A percentile compares a stretch with the other conserved stretches of the same genome.
Conservation (phyloP, 2,888 invertebrate genomes). For the Isoperla grammatica region DNA sequence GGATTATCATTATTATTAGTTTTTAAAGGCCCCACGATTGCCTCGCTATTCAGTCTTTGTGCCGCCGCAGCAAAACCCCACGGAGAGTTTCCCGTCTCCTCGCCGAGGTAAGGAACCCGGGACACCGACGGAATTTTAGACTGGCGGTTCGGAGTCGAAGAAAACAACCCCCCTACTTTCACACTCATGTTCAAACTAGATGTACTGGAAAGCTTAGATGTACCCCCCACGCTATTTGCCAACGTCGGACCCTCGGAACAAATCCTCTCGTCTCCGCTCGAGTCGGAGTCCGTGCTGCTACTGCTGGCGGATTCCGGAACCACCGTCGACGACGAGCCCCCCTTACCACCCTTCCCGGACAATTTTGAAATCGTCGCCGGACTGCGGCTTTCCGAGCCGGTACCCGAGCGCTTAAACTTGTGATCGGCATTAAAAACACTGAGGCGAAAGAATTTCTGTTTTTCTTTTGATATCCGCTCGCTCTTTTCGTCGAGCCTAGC, state of each 20-base stretch:
- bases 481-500: constrained; percentile 53
- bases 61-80: constrained; percentile 59
- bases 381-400: background rate
- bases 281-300: constrained; percentile 24
- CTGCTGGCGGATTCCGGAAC: constrained; percentile 28
- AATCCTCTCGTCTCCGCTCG: background rate
- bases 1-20: background rate
- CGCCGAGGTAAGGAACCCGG: background rate
- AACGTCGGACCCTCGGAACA: no score
- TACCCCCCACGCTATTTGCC: background rate
- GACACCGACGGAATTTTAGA: background rate
- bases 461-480: constrained; percentile 79
- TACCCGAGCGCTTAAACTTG: constrained; percentile 35
- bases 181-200: constrained; percentile 19
- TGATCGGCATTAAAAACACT: constrained; percentile 69
- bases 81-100: constrained; percentile 36
- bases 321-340: constrained; percentile 25
- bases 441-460: constrained; percentile 78
- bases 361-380: background rate
- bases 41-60: constrained; percentile 29
- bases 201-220: background rate
- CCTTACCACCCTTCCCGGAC: background rate
- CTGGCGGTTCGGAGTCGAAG: constrained; percentile 8
- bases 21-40: constrained; percentile 13
- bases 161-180: constrained; percentile 23